Conservation (phyloP, 2,113 vertebrate species). For the Amphiprion percula region DNA sequence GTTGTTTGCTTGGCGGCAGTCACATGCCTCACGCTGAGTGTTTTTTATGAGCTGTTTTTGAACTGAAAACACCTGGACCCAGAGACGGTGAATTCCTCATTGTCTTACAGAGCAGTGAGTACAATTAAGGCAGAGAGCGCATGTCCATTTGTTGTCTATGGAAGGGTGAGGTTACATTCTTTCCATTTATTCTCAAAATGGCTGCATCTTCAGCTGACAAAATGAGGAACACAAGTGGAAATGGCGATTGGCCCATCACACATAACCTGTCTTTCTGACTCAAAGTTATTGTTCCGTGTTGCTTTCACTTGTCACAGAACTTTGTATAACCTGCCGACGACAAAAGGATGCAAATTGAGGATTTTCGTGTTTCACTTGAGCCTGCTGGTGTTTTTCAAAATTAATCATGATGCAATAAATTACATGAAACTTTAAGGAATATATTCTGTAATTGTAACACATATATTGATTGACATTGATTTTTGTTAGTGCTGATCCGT, state of each 20-base stretch:
- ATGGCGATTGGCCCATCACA: not conserved
- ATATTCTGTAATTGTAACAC: too few species aligned
- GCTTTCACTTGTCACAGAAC: too few species aligned
- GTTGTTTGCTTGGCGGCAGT: constrained; percentile 66
- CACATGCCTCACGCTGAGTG: constrained; percentile 56
- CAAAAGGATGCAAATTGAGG: too few species aligned
- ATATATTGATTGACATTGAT: constrained; percentile 25
- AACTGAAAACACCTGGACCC: constrained; percentile 78
- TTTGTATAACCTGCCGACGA: too few species aligned
- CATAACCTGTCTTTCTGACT: not conserved
- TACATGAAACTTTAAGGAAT: too few species aligned
- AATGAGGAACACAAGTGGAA: constrained; percentile 20
- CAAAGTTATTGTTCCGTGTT: too few species aligned
- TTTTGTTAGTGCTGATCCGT: constrained; percentile 12
- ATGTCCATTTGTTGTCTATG: constrained; percentile 63
- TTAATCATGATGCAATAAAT: too few species aligned
- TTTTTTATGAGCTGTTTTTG: constrained; percentile 73
- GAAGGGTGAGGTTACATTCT: constrained; percentile 55
- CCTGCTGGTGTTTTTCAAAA: too few species aligned
- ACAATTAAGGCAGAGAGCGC: constrained; percentile 56
- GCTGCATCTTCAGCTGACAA: constrained; percentile 31
- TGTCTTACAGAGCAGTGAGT: constrained; percentile 55
- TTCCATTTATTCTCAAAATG: constrained; percentile 55
- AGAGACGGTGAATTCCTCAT: constrained; percentile 61
- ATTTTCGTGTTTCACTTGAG: too few species aligned